Evolutionary conservation across 2,888 invertebrate genomes (phyloP).

Genomic region (Leucozona laternaria): DNA sequence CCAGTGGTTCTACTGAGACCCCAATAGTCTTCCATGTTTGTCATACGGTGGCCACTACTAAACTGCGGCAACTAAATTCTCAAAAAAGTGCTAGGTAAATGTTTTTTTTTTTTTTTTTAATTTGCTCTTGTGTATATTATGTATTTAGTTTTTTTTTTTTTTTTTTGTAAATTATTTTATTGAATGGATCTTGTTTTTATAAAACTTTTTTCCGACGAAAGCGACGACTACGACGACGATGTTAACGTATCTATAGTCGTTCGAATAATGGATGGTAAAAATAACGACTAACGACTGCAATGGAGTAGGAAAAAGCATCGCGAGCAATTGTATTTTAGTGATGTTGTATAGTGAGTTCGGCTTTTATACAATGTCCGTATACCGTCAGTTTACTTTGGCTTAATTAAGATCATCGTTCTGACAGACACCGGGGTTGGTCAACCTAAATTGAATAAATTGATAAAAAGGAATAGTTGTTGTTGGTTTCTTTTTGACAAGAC

Average conservation of each 20-base stretch:
- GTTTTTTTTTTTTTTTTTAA: conserved; percentile 46
- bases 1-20: conserved; percentile 84
- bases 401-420: conserved; percentile 75
- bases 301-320: conserved; percentile 71
- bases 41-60: conserved; percentile 77
- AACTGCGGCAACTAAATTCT: conserved; percentile 74
- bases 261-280: conserved; percentile 72
- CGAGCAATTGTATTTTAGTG: conserved; percentile 67
- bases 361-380: conserved; percentile 67
- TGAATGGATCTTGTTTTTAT: conserved; percentile 61
- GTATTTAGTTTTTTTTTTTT: conserved; percentile 27
- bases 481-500: conserved; percentile 24
- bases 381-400: conserved; percentile 60
- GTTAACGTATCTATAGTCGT: conserved; percentile 74
- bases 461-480: conserved; percentile 45
- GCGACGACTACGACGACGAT: conserved; percentile 58
- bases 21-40: conserved; percentile 82
- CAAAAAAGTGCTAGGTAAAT: conserved; percentile 54
- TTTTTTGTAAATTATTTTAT: conserved; percentile 52
- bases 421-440: conserved; percentile 74
- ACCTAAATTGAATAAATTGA: conserved; percentile 72
- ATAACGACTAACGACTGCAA: conserved; percentile 67
- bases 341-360: conserved; percentile 57
- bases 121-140: conserved; percentile 7
- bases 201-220: conserved; percentile 58